Conservation (phyloP, 2,888 invertebrate genomes). For the Drosophila anceps region DNA sequence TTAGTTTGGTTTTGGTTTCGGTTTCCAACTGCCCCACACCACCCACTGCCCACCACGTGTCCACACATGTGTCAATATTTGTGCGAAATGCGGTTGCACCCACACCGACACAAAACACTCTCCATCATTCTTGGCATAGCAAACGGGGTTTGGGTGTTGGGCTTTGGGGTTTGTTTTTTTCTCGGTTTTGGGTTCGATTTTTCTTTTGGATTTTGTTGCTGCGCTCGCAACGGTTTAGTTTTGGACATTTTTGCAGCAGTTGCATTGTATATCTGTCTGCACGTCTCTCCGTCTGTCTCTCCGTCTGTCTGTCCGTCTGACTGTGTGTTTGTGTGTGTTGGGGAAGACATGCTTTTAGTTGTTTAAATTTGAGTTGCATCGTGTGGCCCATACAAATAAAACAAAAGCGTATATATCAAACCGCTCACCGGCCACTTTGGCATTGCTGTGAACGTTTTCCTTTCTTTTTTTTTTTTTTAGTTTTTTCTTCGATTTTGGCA, state of each 20-base stretch:
- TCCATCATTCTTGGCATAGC: constrained; percentile 55
- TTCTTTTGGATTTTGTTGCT: constrained; percentile 32
- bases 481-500: constrained; percentile 26
- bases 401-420: constrained; percentile 20
- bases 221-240: constrained; percentile 27
- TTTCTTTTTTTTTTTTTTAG: constrained; percentile 15
- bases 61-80: constrained; percentile 77
- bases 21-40: background rate
- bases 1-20: constrained; percentile 8
- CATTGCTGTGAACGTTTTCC: background rate
- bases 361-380: constrained; percentile 72
- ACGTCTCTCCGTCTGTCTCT: background rate
- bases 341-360: constrained; percentile 67
- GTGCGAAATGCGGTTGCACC: constrained; percentile 77
- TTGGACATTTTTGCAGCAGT: constrained; percentile 52
- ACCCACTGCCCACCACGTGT: background rate
- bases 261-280: constrained; percentile 34
- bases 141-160: constrained; percentile 31
- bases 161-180: constrained; percentile 17
- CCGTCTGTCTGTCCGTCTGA: constrained; percentile 11
- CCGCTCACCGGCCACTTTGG: background rate
- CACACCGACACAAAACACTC: constrained; percentile 68
- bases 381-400: constrained; percentile 31
- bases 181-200: constrained; percentile 16
- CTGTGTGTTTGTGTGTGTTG: constrained; percentile 12